phyloP scores from a whole-genome alignment of 2,888 invertebrate genomes.

The Sarcophaga variegata region DNA sequence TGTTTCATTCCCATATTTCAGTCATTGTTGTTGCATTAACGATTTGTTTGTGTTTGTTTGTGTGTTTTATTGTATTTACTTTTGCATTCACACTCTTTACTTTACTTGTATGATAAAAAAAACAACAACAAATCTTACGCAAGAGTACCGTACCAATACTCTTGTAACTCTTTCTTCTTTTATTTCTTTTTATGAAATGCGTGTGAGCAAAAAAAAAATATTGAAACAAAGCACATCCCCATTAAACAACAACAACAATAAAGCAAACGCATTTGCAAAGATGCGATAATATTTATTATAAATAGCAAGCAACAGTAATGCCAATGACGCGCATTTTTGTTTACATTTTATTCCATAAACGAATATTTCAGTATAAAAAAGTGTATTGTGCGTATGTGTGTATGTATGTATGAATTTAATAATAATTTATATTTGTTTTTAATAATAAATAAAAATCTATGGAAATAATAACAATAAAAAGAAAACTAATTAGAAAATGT shows the following conservation, averaged over 20 bases:
- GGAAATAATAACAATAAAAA: too few relatives aligned
- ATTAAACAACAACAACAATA: constrained; percentile 4
- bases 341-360: too few relatives aligned
- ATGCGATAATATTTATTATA: constrained; percentile 40
- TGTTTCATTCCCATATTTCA: not conserved
- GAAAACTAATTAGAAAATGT: too few relatives aligned
- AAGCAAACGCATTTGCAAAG: constrained; percentile 22
- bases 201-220: constrained; percentile 13
- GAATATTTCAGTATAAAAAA: too few relatives aligned
- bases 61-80: not conserved
- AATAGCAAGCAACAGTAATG: constrained; percentile 25
- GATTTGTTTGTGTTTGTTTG: not conserved
- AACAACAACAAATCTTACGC: constrained; percentile 34
- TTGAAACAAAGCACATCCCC: constrained; percentile 3
- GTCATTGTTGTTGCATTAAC: not conserved
- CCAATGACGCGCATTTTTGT: not conserved
- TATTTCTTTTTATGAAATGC: not conserved
- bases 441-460: too few relatives aligned
- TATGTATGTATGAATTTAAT: too few relatives aligned
- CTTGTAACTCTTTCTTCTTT: not conserved
- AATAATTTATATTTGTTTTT: too few relatives aligned
- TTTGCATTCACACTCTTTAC: not conserved
- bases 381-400: too few relatives aligned
- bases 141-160: constrained; percentile 41
- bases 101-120: not conserved